Percentiles rank a stretch among this genome's conserved stretches.
Evolutionary conservation across 2,888 invertebrate genomes (phyloP).

Genomic region (Drosophila borealis): DNA sequence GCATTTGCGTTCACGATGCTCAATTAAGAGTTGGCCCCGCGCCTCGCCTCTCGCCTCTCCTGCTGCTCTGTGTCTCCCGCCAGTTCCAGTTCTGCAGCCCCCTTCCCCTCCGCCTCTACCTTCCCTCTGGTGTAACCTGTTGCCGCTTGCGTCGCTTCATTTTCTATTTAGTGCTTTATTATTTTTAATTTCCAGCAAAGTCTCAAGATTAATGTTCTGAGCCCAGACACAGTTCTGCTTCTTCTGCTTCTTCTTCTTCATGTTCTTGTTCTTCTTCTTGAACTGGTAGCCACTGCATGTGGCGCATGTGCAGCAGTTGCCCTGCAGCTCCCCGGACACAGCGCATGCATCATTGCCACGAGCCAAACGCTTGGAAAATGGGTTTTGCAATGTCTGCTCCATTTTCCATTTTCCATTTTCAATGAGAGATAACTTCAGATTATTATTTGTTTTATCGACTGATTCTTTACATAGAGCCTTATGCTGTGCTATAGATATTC

Average conservation of each 20-base stretch:
- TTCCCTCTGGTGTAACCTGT: too few relatives aligned
- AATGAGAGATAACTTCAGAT: background rate
- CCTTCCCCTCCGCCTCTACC: background rate
- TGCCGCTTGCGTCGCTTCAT: slow-evolving; percentile 50
- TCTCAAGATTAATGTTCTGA: slow-evolving; percentile 76
- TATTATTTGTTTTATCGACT: too few relatives aligned
- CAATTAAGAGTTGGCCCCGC: slow-evolving; percentile 57
- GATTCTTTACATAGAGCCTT: too few relatives aligned
- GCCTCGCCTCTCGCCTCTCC: slow-evolving; percentile 1
- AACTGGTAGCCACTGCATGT: background rate
- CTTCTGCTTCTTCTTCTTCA: background rate
- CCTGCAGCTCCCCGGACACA: slow-evolving; percentile 23
- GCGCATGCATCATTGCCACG: slow-evolving; percentile 39
- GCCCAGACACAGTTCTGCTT: slow-evolving; percentile 23
- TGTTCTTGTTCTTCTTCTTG: background rate
- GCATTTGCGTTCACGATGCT: slow-evolving; percentile 70
- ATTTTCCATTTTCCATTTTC: slow-evolving; percentile 12
- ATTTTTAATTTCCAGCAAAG: slow-evolving; percentile 71
- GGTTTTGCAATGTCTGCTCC: slow-evolving; percentile 43
- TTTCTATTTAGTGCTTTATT: slow-evolving; percentile 78
- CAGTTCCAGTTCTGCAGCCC: slow-evolving; percentile 16
- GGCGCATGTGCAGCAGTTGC: slow-evolving; percentile 30
- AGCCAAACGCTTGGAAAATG: slow-evolving; percentile 38
- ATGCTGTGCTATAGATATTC: too few relatives aligned
- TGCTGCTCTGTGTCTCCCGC: background rate